These are phyloP conservation scores for Motacilla alba DNA, from an alignment of 2,113 vertebrate genomes.

Conservation along the genomic window DNA sequence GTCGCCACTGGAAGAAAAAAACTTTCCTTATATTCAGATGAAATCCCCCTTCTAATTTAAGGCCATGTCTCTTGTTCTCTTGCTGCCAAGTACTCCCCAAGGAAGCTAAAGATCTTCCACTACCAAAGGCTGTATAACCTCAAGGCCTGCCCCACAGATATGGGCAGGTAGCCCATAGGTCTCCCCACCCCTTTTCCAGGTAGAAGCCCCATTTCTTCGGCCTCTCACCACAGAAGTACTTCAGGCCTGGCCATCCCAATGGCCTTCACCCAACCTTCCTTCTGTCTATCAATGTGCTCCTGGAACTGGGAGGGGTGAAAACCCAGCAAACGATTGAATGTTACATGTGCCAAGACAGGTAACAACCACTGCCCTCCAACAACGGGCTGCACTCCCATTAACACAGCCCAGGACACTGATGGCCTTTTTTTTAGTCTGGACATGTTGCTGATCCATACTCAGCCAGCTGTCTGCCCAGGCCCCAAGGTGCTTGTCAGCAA, in stretches of 20 bases:
- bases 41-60: background rate
- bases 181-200: background rate
- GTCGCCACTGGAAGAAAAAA: background rate
- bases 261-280: background rate
- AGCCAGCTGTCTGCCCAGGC: background rate
- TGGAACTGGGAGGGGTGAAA: background rate
- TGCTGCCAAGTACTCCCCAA: background rate
- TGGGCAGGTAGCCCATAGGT: background rate
- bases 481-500: background rate
- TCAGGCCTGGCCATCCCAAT: background rate
- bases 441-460: background rate
- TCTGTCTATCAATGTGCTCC: background rate
- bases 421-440: background rate
- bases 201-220: background rate
- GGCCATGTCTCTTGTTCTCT: background rate
- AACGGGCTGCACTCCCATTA: background rate
- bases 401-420: background rate
- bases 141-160: background rate
- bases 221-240: background rate
- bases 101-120: background rate
- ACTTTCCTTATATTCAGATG: background rate
- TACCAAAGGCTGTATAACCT: background rate
- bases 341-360: accelerated
- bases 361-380: background rate
- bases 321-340: background rate